Evolutionary conservation across 1,140 invertebrate genomes (phyloP), one percentile per base, ranked within the genome.

Genomic region (Drosophila carrolli): DNA sequence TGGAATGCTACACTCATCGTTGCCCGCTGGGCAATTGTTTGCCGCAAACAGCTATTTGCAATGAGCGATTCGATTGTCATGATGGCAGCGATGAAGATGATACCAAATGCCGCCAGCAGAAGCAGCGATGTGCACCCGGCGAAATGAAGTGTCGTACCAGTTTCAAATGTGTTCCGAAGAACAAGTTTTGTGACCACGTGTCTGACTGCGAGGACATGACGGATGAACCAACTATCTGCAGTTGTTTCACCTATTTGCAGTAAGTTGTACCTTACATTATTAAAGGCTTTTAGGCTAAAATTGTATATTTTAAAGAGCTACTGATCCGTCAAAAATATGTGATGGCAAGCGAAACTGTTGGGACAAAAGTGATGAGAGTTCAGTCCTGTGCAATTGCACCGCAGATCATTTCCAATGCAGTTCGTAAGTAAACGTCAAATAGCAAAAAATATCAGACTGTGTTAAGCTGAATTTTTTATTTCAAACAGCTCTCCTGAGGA

Each of bases 341-440:
- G 96, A 98, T 91, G 96, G 96, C 8, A 93, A 95, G 5, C 93
- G 95, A 27, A 95, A 98, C 88, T 98, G 97, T 85, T 93, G 93
- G 46, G 97, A 98, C 86, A 95, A 96, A 79, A 95, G 94, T 32
- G 97, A 98, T 90, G 97, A 98, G 92, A 94, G 94, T 62, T 94
- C 94, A 0, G 86, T 93, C 37, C 91, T 93, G 5, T 97, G 96
- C 77, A 92, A 93, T 14, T 96, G 96, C 88, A 94, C 93, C 13
- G 90, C 91, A 1, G 75, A 88, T 7, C 93, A 91, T 41, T 94
- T 94, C 47, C 92, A 90, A 53, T 95, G 95, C 81, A 75, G 55
- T 23, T 93, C 75, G 94, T 94, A 78, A 80, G 88, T 91, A 10
- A n/a, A 2, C 5, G 0, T n/a, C 6, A 13, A 29, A 8, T 8